Percentiles rank a stretch among this genome's conserved stretches.
Evolutionary conservation across 2,113 vertebrate genomes (phyloP).

Genomic region (Muntiacus reevesi): DNA sequence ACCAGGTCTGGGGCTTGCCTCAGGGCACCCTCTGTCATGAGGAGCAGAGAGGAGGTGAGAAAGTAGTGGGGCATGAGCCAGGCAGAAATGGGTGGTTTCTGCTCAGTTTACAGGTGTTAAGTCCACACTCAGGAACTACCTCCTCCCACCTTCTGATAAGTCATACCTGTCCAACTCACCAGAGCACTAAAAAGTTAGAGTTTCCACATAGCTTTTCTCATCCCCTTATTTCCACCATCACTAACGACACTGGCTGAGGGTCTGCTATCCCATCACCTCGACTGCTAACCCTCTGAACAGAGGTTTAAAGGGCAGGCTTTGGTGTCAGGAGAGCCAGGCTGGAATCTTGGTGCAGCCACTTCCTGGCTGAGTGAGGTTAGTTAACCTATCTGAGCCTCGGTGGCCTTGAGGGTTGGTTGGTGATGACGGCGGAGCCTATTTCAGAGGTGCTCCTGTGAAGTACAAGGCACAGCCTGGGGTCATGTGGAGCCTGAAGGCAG

Average conservation of each 20-base stretch:
- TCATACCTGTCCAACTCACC: neutral
- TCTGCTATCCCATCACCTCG: neutral
- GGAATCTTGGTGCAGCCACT: too few species aligned
- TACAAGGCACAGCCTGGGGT: neutral
- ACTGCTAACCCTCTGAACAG: neutral
- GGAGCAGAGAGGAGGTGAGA: neutral
- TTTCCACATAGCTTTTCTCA: neutral
- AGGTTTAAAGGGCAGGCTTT: neutral
- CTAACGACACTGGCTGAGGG: neutral
- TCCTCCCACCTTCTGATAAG: neutral
- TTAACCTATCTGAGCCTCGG: too few species aligned
- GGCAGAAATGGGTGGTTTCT: neutral
- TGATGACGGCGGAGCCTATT: rapidly evolving
- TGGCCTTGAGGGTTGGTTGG: neutral
- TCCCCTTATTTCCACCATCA: neutral
- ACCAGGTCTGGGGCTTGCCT: neutral
- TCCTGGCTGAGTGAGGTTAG: neutral
- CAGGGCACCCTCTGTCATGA: neutral
- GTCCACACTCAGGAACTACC: neutral
- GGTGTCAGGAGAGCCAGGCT: neutral
- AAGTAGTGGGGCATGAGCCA: neutral
- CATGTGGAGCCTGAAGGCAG: rapidly evolving
- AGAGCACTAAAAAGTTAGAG: neutral
- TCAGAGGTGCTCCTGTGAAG: neutral
- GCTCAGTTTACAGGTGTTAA: neutral